Evolutionary conservation across 2,113 vertebrate genomes (phyloP).

Genomic region (Rhadina sibilatrix): DNA sequence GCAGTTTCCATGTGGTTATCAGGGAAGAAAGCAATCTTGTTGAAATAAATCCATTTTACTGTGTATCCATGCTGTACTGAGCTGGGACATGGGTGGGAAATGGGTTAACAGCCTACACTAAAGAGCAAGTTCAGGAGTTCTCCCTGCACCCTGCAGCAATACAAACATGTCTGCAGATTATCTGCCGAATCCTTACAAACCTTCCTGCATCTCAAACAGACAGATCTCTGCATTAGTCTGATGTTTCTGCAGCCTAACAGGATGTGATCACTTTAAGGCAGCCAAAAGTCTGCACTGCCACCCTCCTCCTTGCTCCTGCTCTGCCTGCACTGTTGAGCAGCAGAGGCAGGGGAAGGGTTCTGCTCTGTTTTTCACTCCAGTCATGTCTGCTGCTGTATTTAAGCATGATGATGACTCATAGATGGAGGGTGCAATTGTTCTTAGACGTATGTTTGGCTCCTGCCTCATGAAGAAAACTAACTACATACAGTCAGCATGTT

Average conservation of each 20-base stretch:
- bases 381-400: not conserved
- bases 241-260: not conserved
- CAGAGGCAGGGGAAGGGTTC: not conserved
- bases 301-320: not conserved
- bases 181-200: not conserved
- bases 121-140: not conserved
- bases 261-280: conserved; percentile 34
- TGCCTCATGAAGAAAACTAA: not conserved
- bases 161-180: not conserved
- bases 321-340: not conserved
- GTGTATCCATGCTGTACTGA: not conserved
- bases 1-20: not conserved
- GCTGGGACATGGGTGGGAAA: accelerated
- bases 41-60: not conserved
- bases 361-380: not conserved
- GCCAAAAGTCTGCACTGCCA: conserved; percentile 2
- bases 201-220: not conserved
- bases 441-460: not conserved
- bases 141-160: not conserved
- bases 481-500: not conserved
- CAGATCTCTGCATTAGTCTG: not conserved
- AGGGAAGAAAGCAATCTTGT: not conserved
- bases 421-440: not conserved
- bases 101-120: not conserved
- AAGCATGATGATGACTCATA: not conserved